phyloP scores from a whole-genome alignment of 2,888 invertebrate species.

The Mythimna ferrago region DNA sequence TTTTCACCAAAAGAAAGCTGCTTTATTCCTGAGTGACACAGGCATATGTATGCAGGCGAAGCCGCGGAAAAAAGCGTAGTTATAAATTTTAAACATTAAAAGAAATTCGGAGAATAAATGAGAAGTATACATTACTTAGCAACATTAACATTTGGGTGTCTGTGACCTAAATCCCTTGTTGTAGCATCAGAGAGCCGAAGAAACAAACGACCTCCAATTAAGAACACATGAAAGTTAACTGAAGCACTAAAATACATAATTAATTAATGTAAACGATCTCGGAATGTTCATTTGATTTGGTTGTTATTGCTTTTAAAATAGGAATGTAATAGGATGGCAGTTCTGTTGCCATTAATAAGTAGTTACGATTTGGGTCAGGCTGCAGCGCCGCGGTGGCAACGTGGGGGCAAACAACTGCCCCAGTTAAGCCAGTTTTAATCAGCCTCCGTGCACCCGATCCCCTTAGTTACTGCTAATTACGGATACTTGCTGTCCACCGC shows the following conservation, averaged over 20 bases:
- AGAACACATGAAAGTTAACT: constrained; percentile 49
- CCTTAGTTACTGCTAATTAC: constrained; percentile 88
- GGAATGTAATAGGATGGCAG: constrained; percentile 44
- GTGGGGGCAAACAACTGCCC: constrained; percentile 53
- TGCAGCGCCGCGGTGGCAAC: constrained; percentile 51
- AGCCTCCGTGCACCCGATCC: constrained; percentile 74
- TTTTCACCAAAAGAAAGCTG: no score
- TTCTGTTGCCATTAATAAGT: constrained; percentile 62
- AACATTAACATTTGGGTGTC: constrained; percentile 15
- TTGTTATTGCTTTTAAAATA: constrained; percentile 61
- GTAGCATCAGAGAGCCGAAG: constrained; percentile 36
- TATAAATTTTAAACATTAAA: constrained; percentile 9
- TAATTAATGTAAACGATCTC: constrained; percentile 53
- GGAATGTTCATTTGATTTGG: constrained; percentile 48
- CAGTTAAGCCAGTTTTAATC: constrained; percentile 85
- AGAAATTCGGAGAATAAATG: constrained; percentile 13
- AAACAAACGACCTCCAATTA: constrained; percentile 41
- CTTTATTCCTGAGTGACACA: no score
- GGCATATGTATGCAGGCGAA: no score
- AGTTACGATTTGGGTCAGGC: constrained; percentile 72
- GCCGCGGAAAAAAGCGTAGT: not conserved
- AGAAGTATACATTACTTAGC: constrained; percentile 10
- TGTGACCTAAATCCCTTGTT: constrained; percentile 38
- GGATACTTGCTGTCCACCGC: constrained; percentile 85
- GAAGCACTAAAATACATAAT: constrained; percentile 55